Evolutionary conservation across 2,888 invertebrate genomes (phyloP), one percentile per base, ranked within the genome.

Genomic region (Tyria jacobaeae): DNA sequence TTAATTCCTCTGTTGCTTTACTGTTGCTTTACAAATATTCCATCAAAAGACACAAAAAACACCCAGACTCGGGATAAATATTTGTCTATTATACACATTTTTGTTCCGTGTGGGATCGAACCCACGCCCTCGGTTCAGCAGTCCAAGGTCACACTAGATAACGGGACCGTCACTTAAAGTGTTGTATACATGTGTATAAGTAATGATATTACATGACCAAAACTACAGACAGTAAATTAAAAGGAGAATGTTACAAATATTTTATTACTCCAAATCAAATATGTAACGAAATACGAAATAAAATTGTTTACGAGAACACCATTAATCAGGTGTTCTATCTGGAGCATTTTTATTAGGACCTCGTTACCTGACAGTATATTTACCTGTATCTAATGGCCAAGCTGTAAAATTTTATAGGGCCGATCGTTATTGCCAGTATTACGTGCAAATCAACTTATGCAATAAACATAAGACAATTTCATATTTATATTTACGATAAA

Each of bases 321-420:
- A 80, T 83, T 78, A 83, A 86, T 87, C 85, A 83, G 39, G 78
- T 83, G 72, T n/a, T 24, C 80, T 76, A 87, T 86, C 75, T 80
- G 67, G 84, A 84, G 76, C 82, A 82, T 79, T 87, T 86, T 87
- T 85, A 85, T 80, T 62, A 77, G 73, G 64, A 58, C 70, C 73
- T 84, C 52, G 64, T 84, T 85, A 52, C 73, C 64, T 66, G 83
- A 84, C 70, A 70, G 73, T 79, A 66, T 79, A 73, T 76, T 76
- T 80, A 75, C 75, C 73, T 66, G 62, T 71, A 75, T 81, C 74
- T 73, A 75, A 81, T 76, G 73, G 75, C 64, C 65, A 60, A 24
- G 50, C 57, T 71, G 74, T 75, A 76, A 75, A 73, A 37, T 66
- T 70, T 70, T 66, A 68, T 71, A 35, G 27, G 41, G 25, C 49